phyloP scores from a whole-genome alignment of 2,888 invertebrate genomes.

The Mesorhabditis belari region DNA sequence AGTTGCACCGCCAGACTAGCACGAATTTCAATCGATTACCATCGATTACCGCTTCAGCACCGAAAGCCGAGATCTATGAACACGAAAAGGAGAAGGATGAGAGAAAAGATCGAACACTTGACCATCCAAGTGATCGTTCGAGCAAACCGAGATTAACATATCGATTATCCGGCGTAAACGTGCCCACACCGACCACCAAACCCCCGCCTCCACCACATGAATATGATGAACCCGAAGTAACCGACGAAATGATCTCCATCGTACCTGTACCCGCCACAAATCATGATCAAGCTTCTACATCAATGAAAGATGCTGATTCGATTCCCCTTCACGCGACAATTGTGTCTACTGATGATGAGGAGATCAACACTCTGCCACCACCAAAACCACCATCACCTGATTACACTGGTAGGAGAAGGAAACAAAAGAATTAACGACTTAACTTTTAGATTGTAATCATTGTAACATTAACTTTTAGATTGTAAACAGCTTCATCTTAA shows the following conservation, averaged over 20 bases:
- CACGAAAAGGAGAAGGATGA: neutral
- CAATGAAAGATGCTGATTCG: no score
- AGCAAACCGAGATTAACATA: neutral
- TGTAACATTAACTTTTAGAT: no score
- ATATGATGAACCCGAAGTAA: neutral
- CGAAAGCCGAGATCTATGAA: neutral
- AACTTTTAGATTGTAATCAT: no score
- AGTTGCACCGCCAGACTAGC: no score
- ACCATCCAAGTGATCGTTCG: neutral
- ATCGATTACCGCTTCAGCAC: no score
- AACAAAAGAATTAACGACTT: no score
- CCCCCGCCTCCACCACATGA: neutral
- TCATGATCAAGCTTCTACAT: neutral
- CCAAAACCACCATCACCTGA: neutral
- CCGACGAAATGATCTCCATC: neutral
- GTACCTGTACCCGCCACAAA: neutral
- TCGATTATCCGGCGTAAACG: neutral
- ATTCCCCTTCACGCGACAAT: neutral
- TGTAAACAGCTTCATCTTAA: no score
- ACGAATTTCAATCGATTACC: no score
- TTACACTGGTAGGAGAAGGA: neutral
- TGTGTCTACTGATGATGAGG: neutral
- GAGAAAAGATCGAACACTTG: neutral
- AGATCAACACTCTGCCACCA: neutral
- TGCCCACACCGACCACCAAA: neutral